Conservation (phyloP, 1,140 invertebrate species). For the Tachypleus tridentatus region DNA sequence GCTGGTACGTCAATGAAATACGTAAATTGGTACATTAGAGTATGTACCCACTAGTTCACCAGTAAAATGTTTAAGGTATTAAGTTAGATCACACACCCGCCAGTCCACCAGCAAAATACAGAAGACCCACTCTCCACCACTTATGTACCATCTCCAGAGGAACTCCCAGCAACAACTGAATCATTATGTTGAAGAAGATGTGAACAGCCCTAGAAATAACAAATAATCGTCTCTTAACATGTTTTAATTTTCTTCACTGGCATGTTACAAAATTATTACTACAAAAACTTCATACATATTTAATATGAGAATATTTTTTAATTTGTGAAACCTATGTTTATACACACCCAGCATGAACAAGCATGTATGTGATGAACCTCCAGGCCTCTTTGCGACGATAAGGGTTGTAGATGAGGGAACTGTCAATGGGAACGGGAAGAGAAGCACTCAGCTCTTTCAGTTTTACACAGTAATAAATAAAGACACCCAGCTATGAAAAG, state of each 20-base stretch:
- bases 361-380: slow-evolving; percentile 91
- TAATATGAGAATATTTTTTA: too few species aligned
- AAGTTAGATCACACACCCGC: slow-evolving; percentile 42
- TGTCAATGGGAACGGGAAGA: slow-evolving; percentile 53
- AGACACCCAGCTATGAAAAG: slow-evolving; percentile 34
- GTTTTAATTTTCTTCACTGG: too few species aligned
- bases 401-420: slow-evolving; percentile 78
- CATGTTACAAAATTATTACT: too few species aligned
- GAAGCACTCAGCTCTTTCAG: slow-evolving; percentile 28
- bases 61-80: too few species aligned
- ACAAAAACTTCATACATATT: too few species aligned
- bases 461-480: slow-evolving; percentile 36
- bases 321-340: not conserved
- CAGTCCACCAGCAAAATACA: slow-evolving; percentile 63
- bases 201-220: slow-evolving; percentile 49
- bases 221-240: too few species aligned
- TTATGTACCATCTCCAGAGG: slow-evolving; percentile 92
- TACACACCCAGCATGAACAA: slow-evolving; percentile 77
- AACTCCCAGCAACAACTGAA: slow-evolving; percentile 82
- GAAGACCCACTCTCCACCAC: slow-evolving; percentile 67
- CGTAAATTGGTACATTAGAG: too few species aligned
- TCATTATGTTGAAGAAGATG: slow-evolving; percentile 77
- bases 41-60: too few species aligned
- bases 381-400: slow-evolving; percentile 72
- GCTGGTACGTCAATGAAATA: too few species aligned